phyloP scores from a whole-genome alignment of 2,888 invertebrate genomes.

The Autographa pulchrina region DNA sequence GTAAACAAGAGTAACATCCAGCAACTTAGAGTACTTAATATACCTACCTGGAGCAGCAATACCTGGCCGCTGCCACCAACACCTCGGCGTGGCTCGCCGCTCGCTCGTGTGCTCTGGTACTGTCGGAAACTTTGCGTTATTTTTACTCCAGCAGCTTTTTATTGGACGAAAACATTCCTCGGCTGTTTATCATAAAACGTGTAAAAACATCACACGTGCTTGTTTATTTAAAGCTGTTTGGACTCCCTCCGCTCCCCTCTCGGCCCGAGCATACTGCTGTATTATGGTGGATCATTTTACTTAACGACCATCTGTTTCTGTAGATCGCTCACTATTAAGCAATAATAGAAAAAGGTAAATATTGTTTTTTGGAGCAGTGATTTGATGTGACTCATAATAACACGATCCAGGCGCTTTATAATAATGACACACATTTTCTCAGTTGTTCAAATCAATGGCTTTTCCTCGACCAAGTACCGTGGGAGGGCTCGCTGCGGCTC shows the following conservation, averaged over 20 bases:
- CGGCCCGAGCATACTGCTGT: neutral
- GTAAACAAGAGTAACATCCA: too few relatives aligned
- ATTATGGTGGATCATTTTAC: too few relatives aligned
- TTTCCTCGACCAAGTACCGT: neutral
- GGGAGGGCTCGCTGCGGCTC: neutral
- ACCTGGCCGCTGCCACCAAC: too few relatives aligned
- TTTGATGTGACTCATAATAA: neutral
- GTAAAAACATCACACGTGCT: constrained; percentile 39
- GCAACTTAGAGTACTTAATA: too few relatives aligned
- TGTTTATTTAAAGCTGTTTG: constrained; percentile 38
- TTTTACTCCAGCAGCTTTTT: constrained; percentile 3
- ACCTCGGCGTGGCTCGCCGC: too few relatives aligned
- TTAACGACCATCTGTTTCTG: too few relatives aligned
- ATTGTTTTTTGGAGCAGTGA: neutral
- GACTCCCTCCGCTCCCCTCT: neutral
- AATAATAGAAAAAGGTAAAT: neutral
- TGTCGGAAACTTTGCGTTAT: constrained; percentile 19
- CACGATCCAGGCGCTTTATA: neutral
- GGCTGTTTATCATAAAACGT: constrained; percentile 54
- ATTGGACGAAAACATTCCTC: constrained; percentile 27
- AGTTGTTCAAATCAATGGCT: neutral
- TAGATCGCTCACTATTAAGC: too few relatives aligned
- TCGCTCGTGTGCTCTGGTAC: constrained; percentile 8
- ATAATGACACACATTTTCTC: neutral
- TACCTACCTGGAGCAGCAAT: too few relatives aligned